Conservation (phyloP, 2,113 vertebrate genomes). For the Pithys albifrons region DNA sequence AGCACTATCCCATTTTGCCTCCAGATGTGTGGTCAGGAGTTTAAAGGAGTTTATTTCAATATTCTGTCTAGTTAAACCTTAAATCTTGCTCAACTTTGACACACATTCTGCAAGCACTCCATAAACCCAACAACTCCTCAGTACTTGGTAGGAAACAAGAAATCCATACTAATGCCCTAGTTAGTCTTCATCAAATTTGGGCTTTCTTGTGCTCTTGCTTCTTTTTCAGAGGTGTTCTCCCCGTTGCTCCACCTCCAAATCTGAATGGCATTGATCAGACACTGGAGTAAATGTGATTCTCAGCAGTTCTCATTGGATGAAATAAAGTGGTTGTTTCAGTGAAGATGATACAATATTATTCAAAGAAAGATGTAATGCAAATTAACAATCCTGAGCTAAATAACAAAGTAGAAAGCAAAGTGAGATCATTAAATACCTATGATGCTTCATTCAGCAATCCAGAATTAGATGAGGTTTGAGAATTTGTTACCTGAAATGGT, state of each 20-base stretch:
- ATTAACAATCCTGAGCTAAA: background rate
- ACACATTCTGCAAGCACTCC: background rate
- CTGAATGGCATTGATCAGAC: background rate
- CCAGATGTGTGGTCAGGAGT: background rate
- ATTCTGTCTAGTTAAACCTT: background rate
- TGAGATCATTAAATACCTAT: background rate
- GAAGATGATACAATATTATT: background rate
- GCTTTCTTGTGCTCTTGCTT: background rate
- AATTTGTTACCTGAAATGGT: background rate
- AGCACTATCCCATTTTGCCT: background rate
- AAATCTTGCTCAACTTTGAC: background rate
- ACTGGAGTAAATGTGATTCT: background rate
- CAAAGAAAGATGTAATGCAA: background rate
- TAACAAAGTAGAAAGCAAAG: background rate
- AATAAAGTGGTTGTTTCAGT: background rate
- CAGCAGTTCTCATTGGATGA: background rate
- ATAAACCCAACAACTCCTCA: background rate
- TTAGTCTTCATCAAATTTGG: background rate
- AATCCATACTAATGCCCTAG: background rate
- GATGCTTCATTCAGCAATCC: background rate
- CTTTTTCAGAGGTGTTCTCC: rapidly evolving
- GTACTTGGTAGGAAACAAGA: background rate
- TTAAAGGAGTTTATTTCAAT: background rate
- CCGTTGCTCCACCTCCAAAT: background rate
- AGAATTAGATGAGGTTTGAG: background rate